phyloP scores from a whole-genome alignment of 2,888 invertebrate genomes.

The Stenotaenia linearis region DNA sequence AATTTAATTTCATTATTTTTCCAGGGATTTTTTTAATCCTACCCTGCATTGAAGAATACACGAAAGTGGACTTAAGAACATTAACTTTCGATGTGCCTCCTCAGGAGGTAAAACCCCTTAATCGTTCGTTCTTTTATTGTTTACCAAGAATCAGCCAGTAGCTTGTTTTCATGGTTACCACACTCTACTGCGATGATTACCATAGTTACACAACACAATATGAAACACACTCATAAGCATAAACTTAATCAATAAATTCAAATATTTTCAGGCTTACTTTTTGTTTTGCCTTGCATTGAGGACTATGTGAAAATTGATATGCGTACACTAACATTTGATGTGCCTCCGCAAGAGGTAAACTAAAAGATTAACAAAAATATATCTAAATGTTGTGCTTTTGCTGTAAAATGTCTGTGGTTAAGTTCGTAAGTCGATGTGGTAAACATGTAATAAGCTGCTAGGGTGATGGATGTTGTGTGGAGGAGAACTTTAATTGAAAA shows the following conservation, averaged over 20 bases:
- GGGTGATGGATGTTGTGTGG: too few relatives aligned
- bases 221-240: not conserved
- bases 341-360: conserved; percentile 51
- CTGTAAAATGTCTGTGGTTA: too few relatives aligned
- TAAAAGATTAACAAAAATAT: too few relatives aligned
- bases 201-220: too few relatives aligned
- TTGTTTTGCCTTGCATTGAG: conserved; percentile 55
- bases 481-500: too few relatives aligned
- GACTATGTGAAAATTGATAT: conserved; percentile 49
- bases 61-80: conserved; percentile 49
- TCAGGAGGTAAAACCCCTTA: conserved; percentile 48
- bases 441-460: too few relatives aligned
- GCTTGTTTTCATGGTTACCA: not conserved
- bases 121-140: not conserved
- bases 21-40: conserved; percentile 42
- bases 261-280: conserved; percentile 50
- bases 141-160: too few relatives aligned
- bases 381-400: too few relatives aligned
- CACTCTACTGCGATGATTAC: not conserved
- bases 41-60: conserved; percentile 53
- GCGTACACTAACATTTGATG: conserved; percentile 50
- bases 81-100: conserved; percentile 52
- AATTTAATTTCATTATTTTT: too few relatives aligned
- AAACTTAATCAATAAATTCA: not conserved
- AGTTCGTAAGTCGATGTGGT: too few relatives aligned